Conservation (phyloP, 2,113 vertebrate species). For the Myanophis thanlyinensis region DNA sequence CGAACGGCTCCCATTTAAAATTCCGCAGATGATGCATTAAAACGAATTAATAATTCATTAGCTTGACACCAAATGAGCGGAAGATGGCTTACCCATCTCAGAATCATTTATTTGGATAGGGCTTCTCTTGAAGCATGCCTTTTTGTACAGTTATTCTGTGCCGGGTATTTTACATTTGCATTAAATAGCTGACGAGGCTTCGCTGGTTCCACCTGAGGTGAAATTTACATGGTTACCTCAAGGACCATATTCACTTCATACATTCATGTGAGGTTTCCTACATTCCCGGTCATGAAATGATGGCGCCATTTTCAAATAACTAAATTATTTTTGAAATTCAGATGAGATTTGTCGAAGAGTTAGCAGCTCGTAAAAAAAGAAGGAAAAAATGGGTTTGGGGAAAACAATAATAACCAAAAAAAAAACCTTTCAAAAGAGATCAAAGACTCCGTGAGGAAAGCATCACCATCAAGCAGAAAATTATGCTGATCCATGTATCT, state of each 20-base stretch:
- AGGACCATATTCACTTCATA: slow-evolving; percentile 34
- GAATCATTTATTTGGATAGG: slow-evolving; percentile 45
- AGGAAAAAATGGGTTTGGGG: slow-evolving; percentile 14
- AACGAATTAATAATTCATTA: slow-evolving; percentile 43
- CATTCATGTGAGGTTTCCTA: background rate
- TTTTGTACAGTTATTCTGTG: background rate
- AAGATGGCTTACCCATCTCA: slow-evolving; percentile 42
- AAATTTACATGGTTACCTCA: slow-evolving; percentile 24
- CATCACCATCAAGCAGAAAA: background rate
- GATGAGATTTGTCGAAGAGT: background rate
- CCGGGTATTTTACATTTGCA: slow-evolving; percentile 17
- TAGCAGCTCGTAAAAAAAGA: background rate
- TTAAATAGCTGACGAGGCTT: slow-evolving; percentile 39
- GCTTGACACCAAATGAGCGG: slow-evolving; percentile 26
- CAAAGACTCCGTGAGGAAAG: background rate
- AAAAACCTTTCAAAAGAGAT: slow-evolving; percentile 16
- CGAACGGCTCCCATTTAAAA: slow-evolving; percentile 46
- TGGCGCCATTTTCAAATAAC: background rate
- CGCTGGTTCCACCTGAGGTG: background rate
- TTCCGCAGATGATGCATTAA: slow-evolving; percentile 33
- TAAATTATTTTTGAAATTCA: slow-evolving; percentile 27
- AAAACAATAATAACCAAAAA: background rate
- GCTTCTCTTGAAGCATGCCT: slow-evolving; percentile 33
- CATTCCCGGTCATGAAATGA: slow-evolving; percentile 31
- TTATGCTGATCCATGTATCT: background rate